Percentiles rank a stretch among this genome's conserved stretches.
Conservation (phyloP, 2,797 vertebrate species). For the Phrynocephalus forsythii region DNA sequence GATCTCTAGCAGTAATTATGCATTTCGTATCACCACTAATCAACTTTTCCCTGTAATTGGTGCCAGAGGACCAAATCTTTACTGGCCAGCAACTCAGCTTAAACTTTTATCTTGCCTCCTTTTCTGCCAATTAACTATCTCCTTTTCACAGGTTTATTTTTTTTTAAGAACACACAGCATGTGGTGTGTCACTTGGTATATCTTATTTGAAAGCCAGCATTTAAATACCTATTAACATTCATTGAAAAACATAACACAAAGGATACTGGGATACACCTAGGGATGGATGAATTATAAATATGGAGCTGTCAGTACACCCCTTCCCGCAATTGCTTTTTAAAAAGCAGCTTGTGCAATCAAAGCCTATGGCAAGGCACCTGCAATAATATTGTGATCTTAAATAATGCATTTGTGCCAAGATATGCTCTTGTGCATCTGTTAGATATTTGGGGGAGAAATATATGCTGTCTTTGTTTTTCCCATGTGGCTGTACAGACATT, state of each 20-base stretch:
- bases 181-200: not conserved
- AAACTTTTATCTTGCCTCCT: not conserved
- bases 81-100: not conserved
- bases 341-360: not conserved
- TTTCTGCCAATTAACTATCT: slow-evolving; percentile 12
- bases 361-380: slow-evolving; percentile 29
- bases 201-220: slow-evolving; percentile 9
- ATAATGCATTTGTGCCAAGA: slow-evolving; percentile 7
- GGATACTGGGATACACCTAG: not conserved
- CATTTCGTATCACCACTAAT: not conserved
- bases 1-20: not conserved
- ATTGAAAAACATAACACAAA: not conserved
- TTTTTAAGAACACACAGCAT: not conserved
- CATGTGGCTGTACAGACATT: slow-evolving; percentile 22
- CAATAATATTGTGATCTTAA: slow-evolving; percentile 2
- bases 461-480: not conserved
- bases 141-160: not conserved
- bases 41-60: not conserved
- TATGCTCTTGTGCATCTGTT: not conserved
- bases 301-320: not conserved
- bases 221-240: slow-evolving; percentile 14
- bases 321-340: not conserved
- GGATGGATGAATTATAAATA: slow-evolving; percentile 2
- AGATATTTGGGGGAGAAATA: not conserved
- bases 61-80: not conserved